phyloP scores from a whole-genome alignment of 37 sponge, comb jelly and placozoan species.

The Cliona cf. orientalis region DNA sequence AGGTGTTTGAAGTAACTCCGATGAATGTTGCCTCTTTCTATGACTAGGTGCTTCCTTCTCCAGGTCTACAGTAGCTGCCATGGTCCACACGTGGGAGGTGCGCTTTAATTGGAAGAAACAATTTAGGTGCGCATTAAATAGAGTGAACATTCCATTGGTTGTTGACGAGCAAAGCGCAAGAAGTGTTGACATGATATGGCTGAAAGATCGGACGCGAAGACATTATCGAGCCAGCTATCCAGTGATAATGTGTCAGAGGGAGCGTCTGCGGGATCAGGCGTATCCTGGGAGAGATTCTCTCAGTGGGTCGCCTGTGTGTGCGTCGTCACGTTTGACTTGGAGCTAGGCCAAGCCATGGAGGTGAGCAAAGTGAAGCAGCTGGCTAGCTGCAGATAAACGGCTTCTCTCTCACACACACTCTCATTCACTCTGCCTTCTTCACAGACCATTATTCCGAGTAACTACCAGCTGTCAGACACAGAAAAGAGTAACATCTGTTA shows the following conservation, averaged over 20 bases:
- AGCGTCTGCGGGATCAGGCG: neutral
- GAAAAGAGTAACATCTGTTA: constrained; percentile 97
- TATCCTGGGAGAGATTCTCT: constrained; percentile 47
- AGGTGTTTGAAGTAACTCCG: constrained; percentile 35
- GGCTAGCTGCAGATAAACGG: neutral
- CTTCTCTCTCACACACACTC: neutral
- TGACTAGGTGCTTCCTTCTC: neutral
- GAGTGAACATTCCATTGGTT: no score
- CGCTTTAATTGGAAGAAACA: constrained; percentile 12
- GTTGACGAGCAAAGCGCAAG: neutral
- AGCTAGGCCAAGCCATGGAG: constrained; percentile 97
- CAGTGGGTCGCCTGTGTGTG: constrained; percentile 89
- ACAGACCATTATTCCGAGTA: constrained; percentile 69
- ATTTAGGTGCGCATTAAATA: no score
- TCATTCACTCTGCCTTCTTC: neutral
- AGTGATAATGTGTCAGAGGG: neutral
- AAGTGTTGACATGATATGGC: constrained; percentile 10
- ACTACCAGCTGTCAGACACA: constrained; percentile 75
- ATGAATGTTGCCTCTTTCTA: constrained; percentile 21
- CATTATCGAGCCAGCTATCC: neutral
- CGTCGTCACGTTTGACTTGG: constrained; percentile 97
- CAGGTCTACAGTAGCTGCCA: constrained; percentile 12
- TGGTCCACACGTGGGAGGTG: neutral
- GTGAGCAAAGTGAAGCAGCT: constrained; percentile 45
- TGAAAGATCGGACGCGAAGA: neutral